Conservation (phyloP, 2,888 invertebrate genomes). For the Ophioninae sp. region DNA sequence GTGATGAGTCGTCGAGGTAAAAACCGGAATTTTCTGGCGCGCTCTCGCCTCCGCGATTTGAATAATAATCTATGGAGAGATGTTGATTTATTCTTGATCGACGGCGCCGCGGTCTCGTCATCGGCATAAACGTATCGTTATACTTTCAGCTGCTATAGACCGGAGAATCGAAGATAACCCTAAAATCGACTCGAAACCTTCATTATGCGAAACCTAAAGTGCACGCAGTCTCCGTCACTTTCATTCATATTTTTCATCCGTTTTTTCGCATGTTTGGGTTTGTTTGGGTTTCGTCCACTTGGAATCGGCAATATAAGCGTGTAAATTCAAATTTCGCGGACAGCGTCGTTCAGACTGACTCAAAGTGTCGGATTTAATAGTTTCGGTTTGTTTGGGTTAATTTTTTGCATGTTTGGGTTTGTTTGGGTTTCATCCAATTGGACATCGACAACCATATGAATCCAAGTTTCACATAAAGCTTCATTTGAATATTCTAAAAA, state of each 20-base stretch:
- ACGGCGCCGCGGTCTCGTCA: conserved; percentile 51
- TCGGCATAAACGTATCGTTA: conserved; percentile 19
- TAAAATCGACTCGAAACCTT: conserved; percentile 20
- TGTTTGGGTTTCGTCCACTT: too few relatives aligned
- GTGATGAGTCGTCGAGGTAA: conserved; percentile 28
- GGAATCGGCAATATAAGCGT: too few relatives aligned
- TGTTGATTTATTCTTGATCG: conserved; percentile 61
- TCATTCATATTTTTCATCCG: neutral
- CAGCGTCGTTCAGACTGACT: too few relatives aligned
- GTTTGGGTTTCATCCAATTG: too few relatives aligned
- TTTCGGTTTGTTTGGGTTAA: too few relatives aligned
- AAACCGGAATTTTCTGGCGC: conserved; percentile 45
- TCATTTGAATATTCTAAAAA: too few relatives aligned
- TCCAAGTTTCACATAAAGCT: too few relatives aligned
- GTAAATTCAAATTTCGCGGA: too few relatives aligned
- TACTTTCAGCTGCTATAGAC: neutral
- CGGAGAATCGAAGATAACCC: conserved; percentile 36
- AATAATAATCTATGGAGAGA: conserved; percentile 55
- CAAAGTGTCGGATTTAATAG: too few relatives aligned
- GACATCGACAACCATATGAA: too few relatives aligned
- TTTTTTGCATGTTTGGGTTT: too few relatives aligned
- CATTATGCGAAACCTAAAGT: neutral
- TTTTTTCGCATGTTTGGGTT: too few relatives aligned
- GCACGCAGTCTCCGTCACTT: neutral
- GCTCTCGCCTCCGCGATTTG: conserved; percentile 37